phyloP scores from a whole-genome alignment of 2,888 invertebrate genomes.

The Eilema caniola region DNA sequence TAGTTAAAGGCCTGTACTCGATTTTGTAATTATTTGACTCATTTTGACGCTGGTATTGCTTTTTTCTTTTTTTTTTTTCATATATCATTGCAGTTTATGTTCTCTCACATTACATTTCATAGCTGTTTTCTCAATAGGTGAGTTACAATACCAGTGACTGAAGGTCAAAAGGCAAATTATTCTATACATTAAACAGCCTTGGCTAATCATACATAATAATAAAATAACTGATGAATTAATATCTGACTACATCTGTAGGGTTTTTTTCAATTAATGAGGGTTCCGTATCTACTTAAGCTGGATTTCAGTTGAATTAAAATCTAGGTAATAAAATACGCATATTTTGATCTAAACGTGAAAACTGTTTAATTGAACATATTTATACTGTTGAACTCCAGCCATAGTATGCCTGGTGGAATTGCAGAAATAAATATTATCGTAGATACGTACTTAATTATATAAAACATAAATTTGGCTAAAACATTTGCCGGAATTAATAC shows the following conservation, averaged over 20 bases:
- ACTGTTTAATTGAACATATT: background rate
- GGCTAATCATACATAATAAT: constrained; percentile 3
- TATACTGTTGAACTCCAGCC: background rate
- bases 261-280: constrained; percentile 7
- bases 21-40: constrained; percentile 40
- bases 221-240: background rate
- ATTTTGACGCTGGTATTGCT: constrained; percentile 39
- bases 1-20: constrained; percentile 30
- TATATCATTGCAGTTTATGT: constrained; percentile 13
- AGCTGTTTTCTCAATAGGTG: constrained; percentile 22
- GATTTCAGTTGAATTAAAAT: background rate
- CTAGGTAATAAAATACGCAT: background rate
- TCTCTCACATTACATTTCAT: constrained; percentile 18
- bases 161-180: constrained; percentile 7
- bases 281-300: constrained; percentile 5
- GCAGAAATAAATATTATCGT: background rate
- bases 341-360: too few relatives aligned
- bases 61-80: constrained; percentile 18
- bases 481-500: background rate
- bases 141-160: constrained; percentile 13
- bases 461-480: background rate
- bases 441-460: too few relatives aligned
- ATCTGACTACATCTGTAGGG: background rate
- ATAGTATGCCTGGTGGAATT: background rate
- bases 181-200: constrained; percentile 3